These are phyloP conservation scores for Craseonycteris thonglongyai DNA, from an alignment of 2,113 vertebrate species.

Conservation along the genomic window DNA sequence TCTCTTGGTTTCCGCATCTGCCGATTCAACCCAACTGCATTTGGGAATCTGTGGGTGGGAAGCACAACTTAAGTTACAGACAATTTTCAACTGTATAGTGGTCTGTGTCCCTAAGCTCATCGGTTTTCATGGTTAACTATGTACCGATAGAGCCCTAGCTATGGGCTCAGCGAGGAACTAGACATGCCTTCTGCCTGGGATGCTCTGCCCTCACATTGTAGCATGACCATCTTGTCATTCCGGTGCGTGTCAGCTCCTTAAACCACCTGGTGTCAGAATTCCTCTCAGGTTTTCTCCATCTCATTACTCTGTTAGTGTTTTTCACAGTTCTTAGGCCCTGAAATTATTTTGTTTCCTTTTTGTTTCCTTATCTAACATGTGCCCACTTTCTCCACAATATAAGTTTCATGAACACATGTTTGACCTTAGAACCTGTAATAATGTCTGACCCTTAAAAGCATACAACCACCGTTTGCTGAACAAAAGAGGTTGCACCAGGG, in stretches of 20 bases:
- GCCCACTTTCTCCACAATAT: background rate
- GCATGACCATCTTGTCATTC: background rate
- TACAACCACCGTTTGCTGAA: background rate
- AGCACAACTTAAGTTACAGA: background rate
- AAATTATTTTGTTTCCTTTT: conserved; percentile 8
- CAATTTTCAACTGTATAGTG: background rate
- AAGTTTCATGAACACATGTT: background rate
- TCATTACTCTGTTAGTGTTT: background rate
- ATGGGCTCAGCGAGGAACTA: background rate
- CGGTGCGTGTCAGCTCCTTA: background rate
- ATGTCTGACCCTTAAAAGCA: background rate
- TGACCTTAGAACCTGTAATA: background rate
- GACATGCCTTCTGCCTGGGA: background rate
- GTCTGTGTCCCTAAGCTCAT: fast-evolving
- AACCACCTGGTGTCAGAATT: background rate
- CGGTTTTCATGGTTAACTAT: background rate
- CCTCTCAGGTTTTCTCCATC: background rate
- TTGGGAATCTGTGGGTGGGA: background rate
- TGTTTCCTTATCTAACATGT: background rate
- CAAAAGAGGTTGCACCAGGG: background rate
- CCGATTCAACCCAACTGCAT: background rate
- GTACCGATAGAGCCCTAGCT: background rate
- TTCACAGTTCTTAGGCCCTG: background rate
- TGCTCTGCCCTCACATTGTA: background rate
- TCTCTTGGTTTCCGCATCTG: background rate